Base-by-base conservation (phyloP, 2,888 invertebrate genomes). In the Philopedon plagiatum region DNA sequence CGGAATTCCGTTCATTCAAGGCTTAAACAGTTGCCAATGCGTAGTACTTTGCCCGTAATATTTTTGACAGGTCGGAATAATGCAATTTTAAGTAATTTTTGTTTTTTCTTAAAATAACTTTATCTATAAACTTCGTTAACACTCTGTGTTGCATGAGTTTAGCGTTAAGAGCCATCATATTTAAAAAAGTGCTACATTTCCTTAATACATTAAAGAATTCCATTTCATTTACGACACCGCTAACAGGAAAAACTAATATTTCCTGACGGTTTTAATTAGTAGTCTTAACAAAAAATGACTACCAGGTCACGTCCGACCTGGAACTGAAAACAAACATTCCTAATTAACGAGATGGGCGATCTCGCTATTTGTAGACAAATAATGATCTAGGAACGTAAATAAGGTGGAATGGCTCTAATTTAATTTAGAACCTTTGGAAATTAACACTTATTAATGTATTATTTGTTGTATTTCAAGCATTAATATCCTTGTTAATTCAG, bases 311-410 rank as follows among this genome's bases (percentile, higher is more conserved):
- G 69, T 69, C 62, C 64, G 69, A 65, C 62, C 71, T 71, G 68
- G 71, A 71, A 71, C 77, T 49, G 61, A 69, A 73, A 73, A 73
- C 69, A 69, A 69, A 73, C 63, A 69, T 64, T 69, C 68, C 60
- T 71, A 71, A 71, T 71, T 71, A 71, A 71, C 65, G 62, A 39
- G 49, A 61, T 66, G 66, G 65, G 37, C 66, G 57, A 71, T 71
- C 51, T 54, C 51, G 39, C 77, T 83, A 81, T 83, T 83, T 83
- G 81, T 80, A 78, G 80, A 82, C 82, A 81, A 82, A 82, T 80
- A 81, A 78, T 77, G 75, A 75, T 79, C 78, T 70, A 74, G 75
- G 67, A 74, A 71, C 64, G 76, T 63, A 71, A 74, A 80, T 79
- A 80, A 78, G 78, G 78, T 71, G 65, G 75, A 79, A 80, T 79